phyloP scores from a whole-genome alignment of 2,797 vertebrate species.

The Silurus aristotelis region DNA sequence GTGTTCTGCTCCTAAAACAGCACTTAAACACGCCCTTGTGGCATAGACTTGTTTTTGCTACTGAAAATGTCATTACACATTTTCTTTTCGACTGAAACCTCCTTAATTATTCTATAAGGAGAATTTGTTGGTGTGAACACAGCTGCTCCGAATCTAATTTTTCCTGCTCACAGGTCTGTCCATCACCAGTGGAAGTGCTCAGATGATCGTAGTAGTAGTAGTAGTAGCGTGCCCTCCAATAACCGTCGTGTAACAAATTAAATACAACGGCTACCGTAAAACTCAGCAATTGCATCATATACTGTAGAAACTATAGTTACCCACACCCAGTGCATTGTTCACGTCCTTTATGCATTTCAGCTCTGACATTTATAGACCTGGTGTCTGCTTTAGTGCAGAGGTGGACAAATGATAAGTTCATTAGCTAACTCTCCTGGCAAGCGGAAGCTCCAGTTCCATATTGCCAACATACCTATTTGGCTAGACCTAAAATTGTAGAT shows the following conservation, averaged over 20 bases:
- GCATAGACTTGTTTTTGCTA: background rate
- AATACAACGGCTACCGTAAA: background rate
- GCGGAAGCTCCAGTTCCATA: background rate
- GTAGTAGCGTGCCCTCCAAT: background rate
- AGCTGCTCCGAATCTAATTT: background rate
- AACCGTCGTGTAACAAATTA: background rate
- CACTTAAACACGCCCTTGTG: constrained; percentile 19
- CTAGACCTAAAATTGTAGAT: background rate
- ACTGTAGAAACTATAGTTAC: background rate
- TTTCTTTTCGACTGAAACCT: constrained; percentile 3
- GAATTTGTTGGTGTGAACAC: background rate
- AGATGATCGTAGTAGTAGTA: background rate
- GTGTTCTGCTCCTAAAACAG: background rate
- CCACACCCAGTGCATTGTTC: background rate
- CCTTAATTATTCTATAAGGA: background rate
- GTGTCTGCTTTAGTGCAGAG: constrained; percentile 4
- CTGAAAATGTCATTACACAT: background rate
- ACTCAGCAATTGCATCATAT: background rate
- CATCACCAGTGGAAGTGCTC: background rate
- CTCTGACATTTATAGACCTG: background rate
- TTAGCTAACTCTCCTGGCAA: background rate
- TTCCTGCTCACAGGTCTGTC: background rate
- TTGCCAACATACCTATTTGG: background rate
- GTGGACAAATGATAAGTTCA: background rate
- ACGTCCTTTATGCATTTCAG: constrained; percentile 10